Evolutionary conservation across 1,140 invertebrate species (phyloP).

Genomic region (Caenorhabditis elegans): DNA sequence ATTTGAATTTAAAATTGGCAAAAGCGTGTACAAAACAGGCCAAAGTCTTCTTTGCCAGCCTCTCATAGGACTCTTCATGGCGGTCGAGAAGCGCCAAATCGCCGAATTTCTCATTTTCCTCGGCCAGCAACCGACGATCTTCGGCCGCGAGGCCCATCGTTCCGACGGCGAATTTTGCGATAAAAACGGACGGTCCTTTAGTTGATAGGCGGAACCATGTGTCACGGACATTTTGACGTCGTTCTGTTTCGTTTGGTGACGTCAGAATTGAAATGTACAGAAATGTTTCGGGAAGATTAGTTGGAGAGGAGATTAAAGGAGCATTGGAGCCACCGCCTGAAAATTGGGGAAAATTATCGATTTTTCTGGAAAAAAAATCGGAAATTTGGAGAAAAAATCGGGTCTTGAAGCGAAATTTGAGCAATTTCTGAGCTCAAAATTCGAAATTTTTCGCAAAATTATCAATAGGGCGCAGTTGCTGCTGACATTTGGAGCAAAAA

Average conservation of each 20-base stretch:
- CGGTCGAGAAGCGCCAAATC: conserved; percentile 56
- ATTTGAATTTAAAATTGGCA: conserved; percentile 54
- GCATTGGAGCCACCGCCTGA: no score
- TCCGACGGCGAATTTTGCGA: conserved; percentile 55
- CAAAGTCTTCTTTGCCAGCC: conserved; percentile 58
- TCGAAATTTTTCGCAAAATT: no score
- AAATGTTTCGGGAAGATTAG: conserved; percentile 49
- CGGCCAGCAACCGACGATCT: conserved; percentile 17
- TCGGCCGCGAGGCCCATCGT: conserved; percentile 41
- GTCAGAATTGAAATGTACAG: conserved; percentile 62
- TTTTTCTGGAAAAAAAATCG: no score
- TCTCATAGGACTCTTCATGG: conserved; percentile 56
- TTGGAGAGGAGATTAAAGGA: not conserved
- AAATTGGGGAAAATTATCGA: no score
- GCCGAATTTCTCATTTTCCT: conserved; percentile 45
- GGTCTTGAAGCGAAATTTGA: no score
- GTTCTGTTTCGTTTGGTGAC: conserved; percentile 46
- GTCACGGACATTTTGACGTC: conserved; percentile 55
- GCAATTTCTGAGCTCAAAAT: no score
- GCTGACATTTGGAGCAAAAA: no score
- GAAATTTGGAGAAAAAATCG: no score
- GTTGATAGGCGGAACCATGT: conserved; percentile 62
- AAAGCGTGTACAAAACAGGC: conserved; percentile 47
- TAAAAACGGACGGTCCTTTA: conserved; percentile 48
- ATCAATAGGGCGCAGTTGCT: no score